phyloP scores from a whole-genome alignment of 1,140 invertebrate species.

The Eurosta solidaginis region DNA sequence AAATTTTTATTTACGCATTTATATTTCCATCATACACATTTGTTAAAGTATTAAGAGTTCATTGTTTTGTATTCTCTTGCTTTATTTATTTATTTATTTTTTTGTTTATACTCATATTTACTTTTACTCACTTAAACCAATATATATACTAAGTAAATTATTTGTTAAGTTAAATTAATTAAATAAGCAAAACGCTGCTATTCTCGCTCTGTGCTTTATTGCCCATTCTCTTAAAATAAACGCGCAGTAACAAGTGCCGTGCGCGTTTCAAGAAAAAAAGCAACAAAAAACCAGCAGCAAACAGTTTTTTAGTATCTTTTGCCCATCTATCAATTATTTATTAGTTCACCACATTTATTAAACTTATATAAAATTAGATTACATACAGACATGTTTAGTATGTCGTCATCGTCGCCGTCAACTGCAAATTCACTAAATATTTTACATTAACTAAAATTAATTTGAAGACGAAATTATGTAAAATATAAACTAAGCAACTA shows the following conservation, averaged over 20 bases:
- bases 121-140: not conserved
- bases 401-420: not conserved
- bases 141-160: not conserved
- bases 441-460: slow-evolving; percentile 29
- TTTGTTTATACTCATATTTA: not conserved
- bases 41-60: not conserved
- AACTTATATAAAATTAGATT: slow-evolving; percentile 21
- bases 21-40: slow-evolving; percentile 15
- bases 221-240: not conserved
- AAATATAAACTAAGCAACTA: slow-evolving; percentile 15
- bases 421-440: slow-evolving; percentile 28
- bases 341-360: slow-evolving; percentile 17
- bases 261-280: not conserved
- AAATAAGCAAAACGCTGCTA: no score
- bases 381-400: slow-evolving; percentile 18
- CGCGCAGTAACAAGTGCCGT: not conserved
- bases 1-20: slow-evolving; percentile 21
- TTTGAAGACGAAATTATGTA: not conserved
- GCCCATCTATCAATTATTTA: slow-evolving; percentile 33
- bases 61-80: not conserved
- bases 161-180: not conserved
- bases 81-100: not conserved
- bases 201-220: not conserved
- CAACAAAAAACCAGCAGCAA: slow-evolving; percentile 6
- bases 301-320: slow-evolving; percentile 37